Base-by-base conservation (phyloP, 2,888 invertebrate genomes). In the Dryocosmus kuriphilus region DNA sequence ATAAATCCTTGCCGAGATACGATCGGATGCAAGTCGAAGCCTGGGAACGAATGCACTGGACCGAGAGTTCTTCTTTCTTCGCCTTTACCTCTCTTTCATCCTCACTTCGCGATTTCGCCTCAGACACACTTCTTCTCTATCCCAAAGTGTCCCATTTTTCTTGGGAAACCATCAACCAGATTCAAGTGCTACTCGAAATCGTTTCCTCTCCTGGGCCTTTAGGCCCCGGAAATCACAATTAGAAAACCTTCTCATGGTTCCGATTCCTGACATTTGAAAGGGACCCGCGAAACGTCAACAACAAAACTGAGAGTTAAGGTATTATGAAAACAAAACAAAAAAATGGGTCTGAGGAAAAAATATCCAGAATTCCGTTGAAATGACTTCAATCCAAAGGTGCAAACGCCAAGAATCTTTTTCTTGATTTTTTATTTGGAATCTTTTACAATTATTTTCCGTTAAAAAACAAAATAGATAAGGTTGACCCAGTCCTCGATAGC, bases 1-100 rank as follows among this genome's bases (percentile, higher is more conserved):
- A 91, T 91, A 91, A 91, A 91, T 90, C 89, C 89, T 90, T 80
- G 82, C 81, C 84, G 83, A 90, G 90, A 90, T 90, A 90, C 89
- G 88, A 90, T 90, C 90, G 88, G 87, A 87, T 88, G 87, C 86
- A 82, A 84, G 86, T 86, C 84, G 86, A 84, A 89, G 89, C 90
- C 90, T 90, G 90, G 90, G 90, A 90, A 90, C 90, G 86, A 81
- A 73, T 74, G 77, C 80, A 77, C 82, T 74, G 81, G 77, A 82
- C 80, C 76, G 67, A 14, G 41, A 35, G 5, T 74, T 76, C 85
- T 84, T 85, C 86, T 84, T 86, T 89, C 82, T 78, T 82, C 80
- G 81, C 81, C 65, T 77, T 77, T 62, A 75, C 38, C 3, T 41
- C 38, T 16, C 14, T 4, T 16, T 41, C 14, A 3, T 41, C 38